Evolutionary conservation across 2,797 vertebrate species (phyloP).

Genomic region (Cirrhinus molitorella): DNA sequence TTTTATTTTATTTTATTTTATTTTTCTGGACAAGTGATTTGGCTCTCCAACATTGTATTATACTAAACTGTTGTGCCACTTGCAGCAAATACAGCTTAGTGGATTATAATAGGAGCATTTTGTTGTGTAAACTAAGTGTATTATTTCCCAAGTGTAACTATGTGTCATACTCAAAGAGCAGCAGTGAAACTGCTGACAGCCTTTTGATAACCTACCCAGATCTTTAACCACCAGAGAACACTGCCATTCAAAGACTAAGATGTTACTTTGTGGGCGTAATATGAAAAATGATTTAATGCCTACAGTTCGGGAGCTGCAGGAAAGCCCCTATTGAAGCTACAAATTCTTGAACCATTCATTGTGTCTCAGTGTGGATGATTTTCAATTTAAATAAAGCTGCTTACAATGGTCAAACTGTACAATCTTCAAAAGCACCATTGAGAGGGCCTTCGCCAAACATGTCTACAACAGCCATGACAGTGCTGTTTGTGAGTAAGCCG

Average conservation of each 20-base stretch:
- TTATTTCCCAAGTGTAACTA: not conserved
- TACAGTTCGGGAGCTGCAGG: slow-evolving; percentile 4
- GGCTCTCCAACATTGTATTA: not conserved
- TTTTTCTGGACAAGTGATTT: not conserved
- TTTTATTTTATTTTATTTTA: not conserved
- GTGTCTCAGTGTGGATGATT: slow-evolving; percentile 3
- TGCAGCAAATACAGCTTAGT: too few relatives aligned
- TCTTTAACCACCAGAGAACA: not conserved
- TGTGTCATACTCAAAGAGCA: not conserved
- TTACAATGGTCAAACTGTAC: slow-evolving; percentile 24
- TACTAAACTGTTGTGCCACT: too few relatives aligned
- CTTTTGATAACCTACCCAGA: not conserved
- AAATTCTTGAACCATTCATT: slow-evolving; percentile 22
- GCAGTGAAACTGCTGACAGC: not conserved
- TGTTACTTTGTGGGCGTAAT: not conserved
- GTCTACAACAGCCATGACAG: slow-evolving; percentile 6
- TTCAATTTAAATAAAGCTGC: slow-evolving; percentile 31
- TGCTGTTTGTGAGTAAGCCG: slow-evolving; percentile 29
- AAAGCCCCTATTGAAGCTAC: slow-evolving; percentile 11
- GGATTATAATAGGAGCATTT: too few relatives aligned
- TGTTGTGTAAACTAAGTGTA: too few relatives aligned
- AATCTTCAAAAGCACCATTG: slow-evolving; percentile 24
- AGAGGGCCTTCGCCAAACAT: not conserved
- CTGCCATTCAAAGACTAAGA: not conserved
- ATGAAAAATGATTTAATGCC: slow-evolving; percentile 1